Evolutionary conservation across 2,888 invertebrate species (phyloP).

Genomic region (Lissocephala sabroskyi): DNA sequence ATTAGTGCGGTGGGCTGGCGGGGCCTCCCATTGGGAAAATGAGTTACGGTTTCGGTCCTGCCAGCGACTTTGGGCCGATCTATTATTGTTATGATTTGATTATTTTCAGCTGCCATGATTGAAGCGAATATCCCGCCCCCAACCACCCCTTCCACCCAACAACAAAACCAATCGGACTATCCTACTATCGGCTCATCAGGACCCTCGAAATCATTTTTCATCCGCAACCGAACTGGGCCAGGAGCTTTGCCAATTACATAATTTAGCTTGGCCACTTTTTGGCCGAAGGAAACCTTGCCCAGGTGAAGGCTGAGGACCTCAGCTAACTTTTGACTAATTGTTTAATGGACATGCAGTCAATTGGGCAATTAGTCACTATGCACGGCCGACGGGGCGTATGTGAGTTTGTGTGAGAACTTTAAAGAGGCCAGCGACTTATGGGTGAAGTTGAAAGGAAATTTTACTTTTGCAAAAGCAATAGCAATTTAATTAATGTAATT

Average conservation of each 20-base stretch:
- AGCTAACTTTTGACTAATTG: constrained; percentile 29
- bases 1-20: constrained; percentile 38
- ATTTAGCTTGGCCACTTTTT: background rate
- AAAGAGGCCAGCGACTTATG: too few relatives aligned
- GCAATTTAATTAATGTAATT: constrained; percentile 64
- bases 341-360: constrained; percentile 29
- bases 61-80: background rate
- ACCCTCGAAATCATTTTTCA: background rate
- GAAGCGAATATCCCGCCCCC: too few relatives aligned
- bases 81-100: constrained; percentile 36
- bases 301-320: background rate
- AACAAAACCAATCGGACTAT: too few relatives aligned
- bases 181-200: background rate
- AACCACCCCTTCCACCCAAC: too few relatives aligned
- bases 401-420: background rate
- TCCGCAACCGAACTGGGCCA: background rate
- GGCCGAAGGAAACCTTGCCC: background rate
- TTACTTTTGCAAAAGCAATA: background rate
- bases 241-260: background rate
- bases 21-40: constrained; percentile 56
- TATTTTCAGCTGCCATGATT: constrained; percentile 10
- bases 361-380: constrained; percentile 37
- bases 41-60: constrained; percentile 36
- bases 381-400: background rate
- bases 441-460: too few relatives aligned